Evolutionary conservation across 2,888 invertebrate species (phyloP).

Genomic region (Syrista parreyssii): DNA sequence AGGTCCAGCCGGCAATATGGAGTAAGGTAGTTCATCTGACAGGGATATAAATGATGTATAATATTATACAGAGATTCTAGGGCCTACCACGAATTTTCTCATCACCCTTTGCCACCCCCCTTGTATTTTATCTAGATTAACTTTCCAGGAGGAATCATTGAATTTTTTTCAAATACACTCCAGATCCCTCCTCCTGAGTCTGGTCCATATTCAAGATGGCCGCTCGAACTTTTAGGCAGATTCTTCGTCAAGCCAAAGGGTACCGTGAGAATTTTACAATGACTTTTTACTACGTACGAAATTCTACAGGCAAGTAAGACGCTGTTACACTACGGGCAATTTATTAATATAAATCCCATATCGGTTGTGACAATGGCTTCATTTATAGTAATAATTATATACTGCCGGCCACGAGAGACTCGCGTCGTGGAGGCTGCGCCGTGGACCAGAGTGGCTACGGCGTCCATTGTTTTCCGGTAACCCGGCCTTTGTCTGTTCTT

Average conservation of each 20-base stretch:
- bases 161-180: not conserved
- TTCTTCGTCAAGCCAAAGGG: not conserved
- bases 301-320: not conserved
- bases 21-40: conserved; percentile 16
- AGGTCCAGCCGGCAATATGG: conserved; percentile 12
- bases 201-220: not conserved
- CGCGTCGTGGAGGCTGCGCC: conserved; percentile 16
- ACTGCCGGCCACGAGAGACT: conserved; percentile 22
- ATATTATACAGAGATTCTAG: conserved; percentile 19
- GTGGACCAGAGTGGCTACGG: conserved; percentile 10
- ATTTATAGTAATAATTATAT: conserved; percentile 36
- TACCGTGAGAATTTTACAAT: not conserved
- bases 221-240: not conserved
- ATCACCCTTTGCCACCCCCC: not conserved
- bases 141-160: not conserved
- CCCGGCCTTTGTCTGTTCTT: conserved; percentile 36
- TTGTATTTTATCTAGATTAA: not conserved
- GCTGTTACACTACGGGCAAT: not conserved
- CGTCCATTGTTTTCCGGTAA: conserved; percentile 37
- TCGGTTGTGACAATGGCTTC: conserved; percentile 34
- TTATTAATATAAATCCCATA: conserved; percentile 8
- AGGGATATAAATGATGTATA: conserved; percentile 24
- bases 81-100: conserved; percentile 10
- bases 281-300: not conserved
- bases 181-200: not conserved